Evolutionary conservation across 2,113 vertebrate genomes (phyloP), one percentile per base, ranked within the genome.

Genomic region (Tetrao urogallus): DNA sequence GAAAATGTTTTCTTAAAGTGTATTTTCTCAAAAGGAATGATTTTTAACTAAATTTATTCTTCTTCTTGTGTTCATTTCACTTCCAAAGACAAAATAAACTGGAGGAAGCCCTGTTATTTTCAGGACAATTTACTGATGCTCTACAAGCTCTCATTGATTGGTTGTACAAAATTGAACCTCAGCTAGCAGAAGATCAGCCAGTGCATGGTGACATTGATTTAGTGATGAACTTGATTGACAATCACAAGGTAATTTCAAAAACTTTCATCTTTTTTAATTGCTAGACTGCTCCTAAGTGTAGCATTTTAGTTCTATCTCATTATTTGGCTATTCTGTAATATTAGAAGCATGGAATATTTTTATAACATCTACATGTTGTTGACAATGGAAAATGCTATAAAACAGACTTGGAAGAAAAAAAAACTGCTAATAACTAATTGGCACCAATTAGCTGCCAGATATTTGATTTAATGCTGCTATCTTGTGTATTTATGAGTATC

Each of bases 91-190:
- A 99, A 98, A 99, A 99, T 97, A 99, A 99, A 94, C 91, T 99
- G 86, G 99, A 99, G 93, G 99, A 99, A 96, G 99, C 99, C 18
- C 96, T 99, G 71, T 72, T 99, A 58, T 99, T 99, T 97, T 99
- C 99, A 0, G 99, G 99, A 67, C 99, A 99, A 92, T 99, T 99
- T 97, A 99, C 98, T 70, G 99, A 99, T 45, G 99, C 99, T 82
- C 97, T 99, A 74, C 99, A 99, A 97, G 99, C 99, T 94, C 98
- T 99, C 76, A 99, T 99, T 88, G 99, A 99, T 87, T 99, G 99
- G 99, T 97, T 99, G 8, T 99, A 99, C 88, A 98, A 98, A 97
- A 98, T 99, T 82, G 99, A 99, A 74, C 99, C 99, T 71, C 99
- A 99, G 77, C 93, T 99, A 93, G 99, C 99, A 12, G 99, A 99